Evolutionary conservation across 2,888 invertebrate species (phyloP).

Genomic region (Euspilapteryx auroguttella): DNA sequence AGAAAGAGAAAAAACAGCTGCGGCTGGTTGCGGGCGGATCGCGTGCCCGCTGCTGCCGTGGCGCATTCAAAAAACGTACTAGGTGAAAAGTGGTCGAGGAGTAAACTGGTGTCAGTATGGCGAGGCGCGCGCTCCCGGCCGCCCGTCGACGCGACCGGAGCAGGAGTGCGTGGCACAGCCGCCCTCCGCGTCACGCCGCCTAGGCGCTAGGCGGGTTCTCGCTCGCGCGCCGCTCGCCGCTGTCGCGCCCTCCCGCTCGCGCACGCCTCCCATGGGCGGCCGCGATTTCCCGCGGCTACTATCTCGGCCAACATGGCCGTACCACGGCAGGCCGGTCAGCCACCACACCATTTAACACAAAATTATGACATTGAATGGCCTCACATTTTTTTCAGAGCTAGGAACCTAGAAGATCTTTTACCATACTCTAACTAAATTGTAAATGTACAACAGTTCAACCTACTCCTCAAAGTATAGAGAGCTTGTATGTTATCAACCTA

Average conservation of each 20-base stretch:
- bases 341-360: not conserved
- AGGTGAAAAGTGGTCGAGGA: constrained; percentile 38
- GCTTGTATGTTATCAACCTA: too few species aligned
- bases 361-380: too few species aligned
- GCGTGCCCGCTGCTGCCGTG: constrained; percentile 50
- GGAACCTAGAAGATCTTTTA: too few species aligned
- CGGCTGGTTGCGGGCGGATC: constrained; percentile 52
- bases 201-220: constrained; percentile 36
- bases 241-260: constrained; percentile 17
- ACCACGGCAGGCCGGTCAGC: constrained; percentile 10
- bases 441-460: too few species aligned
- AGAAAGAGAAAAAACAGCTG: constrained; percentile 48
- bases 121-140: constrained; percentile 54
- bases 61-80: constrained; percentile 50
- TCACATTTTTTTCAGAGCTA: too few species aligned
- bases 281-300: constrained; percentile 51
- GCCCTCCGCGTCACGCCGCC: constrained; percentile 64
- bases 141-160: constrained; percentile 60
- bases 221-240: constrained; percentile 28
- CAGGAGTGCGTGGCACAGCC: constrained; percentile 56
- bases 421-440: too few species aligned
- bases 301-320: constrained; percentile 47
- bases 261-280: constrained; percentile 60
- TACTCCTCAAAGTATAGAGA: too few species aligned
- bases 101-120: constrained; percentile 31